A percentile compares a stretch with the other conserved stretches of the same genome.
phyloP scores from a whole-genome alignment of 2,888 invertebrate species.

The Folsomia manolachei region DNA sequence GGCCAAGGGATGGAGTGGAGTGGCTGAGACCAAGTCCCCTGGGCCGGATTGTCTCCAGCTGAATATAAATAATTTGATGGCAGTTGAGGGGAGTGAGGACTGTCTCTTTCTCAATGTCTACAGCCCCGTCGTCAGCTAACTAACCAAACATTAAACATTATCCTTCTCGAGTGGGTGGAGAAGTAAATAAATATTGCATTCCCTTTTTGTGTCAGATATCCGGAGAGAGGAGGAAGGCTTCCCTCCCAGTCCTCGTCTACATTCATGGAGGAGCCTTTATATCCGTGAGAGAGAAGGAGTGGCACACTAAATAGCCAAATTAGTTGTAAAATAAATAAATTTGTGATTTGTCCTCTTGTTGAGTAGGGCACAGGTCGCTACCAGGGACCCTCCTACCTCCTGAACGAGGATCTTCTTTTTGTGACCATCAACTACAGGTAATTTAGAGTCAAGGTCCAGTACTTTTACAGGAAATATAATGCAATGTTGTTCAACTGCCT shows the following conservation, averaged over 20 bases:
- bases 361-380: slow-evolving; percentile 35
- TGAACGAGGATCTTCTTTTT: slow-evolving; percentile 37
- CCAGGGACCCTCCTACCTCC: slow-evolving; percentile 38
- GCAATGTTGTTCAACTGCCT: no score
- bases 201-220: not conserved
- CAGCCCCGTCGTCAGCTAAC: slow-evolving; percentile 31
- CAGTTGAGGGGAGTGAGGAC: slow-evolving; percentile 29
- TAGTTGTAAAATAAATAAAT: no score
- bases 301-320: no score
- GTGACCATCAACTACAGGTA: slow-evolving; percentile 43
- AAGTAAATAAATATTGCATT: no score
- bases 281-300: no score
- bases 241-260: slow-evolving; percentile 22
- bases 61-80: slow-evolving; percentile 29
- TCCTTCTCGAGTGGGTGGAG: no score
- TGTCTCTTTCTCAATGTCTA: slow-evolving; percentile 43
- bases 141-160: no score
- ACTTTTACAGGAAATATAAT: no score
- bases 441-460: no score
- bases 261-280: slow-evolving; percentile 37
- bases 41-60: slow-evolving; percentile 42
- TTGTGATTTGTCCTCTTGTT: no score
- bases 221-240: not conserved
- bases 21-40: slow-evolving; percentile 27
- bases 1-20: slow-evolving; percentile 24